Evolutionary conservation across 2,113 vertebrate species (phyloP).

Genomic region (Zootoca vivipara): DNA sequence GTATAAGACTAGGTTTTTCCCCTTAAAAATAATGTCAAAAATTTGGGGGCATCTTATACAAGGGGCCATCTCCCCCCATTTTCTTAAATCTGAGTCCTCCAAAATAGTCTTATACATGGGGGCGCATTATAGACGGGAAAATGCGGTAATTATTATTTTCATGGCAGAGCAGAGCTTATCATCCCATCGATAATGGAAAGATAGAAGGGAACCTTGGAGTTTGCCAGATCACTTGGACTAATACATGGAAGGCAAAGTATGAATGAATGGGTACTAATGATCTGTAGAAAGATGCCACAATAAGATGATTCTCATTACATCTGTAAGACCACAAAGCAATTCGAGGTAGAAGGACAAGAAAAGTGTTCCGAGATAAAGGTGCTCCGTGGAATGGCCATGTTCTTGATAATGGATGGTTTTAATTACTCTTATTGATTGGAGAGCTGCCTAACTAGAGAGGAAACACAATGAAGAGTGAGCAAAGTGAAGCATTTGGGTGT

Average conservation of each 20-base stretch:
- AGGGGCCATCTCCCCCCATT: no score
- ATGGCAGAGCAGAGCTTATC: no score
- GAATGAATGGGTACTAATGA: slow-evolving; percentile 19
- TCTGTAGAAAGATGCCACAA: background rate
- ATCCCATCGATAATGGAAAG: background rate
- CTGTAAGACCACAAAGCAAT: background rate
- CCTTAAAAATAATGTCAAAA: no score
- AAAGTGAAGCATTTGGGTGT: background rate
- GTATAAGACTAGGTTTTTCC: no score
- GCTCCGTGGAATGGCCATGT: slow-evolving; percentile 6
- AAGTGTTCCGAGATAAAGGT: slow-evolving; percentile 19
- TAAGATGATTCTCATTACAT: slow-evolving; percentile 24
- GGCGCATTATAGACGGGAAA: no score
- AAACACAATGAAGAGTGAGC: background rate
- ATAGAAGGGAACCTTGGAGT: background rate
- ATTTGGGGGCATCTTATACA: no score
- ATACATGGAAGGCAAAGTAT: background rate
- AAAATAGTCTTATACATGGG: no score
- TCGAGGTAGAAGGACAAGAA: slow-evolving; percentile 24
- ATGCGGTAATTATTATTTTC: no score
- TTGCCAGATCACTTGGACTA: background rate
- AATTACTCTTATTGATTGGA: slow-evolving; percentile 38
- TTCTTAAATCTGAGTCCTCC: no score
- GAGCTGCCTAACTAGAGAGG: slow-evolving; percentile 3
- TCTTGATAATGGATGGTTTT: slow-evolving; percentile 30